Conservation (phyloP, 2,888 invertebrate species). For the Drosophila buzzatii region DNA sequence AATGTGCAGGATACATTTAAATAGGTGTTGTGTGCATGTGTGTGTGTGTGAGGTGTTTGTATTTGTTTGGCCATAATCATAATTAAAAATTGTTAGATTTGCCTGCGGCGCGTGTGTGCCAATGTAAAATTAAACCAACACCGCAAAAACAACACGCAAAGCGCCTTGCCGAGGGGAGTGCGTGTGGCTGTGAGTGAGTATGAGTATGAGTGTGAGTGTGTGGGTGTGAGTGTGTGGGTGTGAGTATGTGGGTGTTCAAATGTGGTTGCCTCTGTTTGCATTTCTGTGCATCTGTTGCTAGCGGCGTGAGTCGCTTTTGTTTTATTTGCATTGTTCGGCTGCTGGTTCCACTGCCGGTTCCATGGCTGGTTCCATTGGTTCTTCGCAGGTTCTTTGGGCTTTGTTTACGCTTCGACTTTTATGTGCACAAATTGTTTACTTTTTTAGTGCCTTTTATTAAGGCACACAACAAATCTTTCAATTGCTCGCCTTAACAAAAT, state of each 20-base stretch:
- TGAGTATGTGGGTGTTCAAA: constrained; percentile 8
- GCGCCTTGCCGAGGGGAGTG: constrained; percentile 46
- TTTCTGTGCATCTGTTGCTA: constrained; percentile 64
- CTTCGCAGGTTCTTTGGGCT: constrained; percentile 19
- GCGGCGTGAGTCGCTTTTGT: constrained; percentile 62
- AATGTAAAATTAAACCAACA: constrained; percentile 54
- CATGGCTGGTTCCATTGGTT: constrained; percentile 24
- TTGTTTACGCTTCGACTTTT: constrained; percentile 69
- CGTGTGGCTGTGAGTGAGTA: neutral
- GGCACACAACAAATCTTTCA: constrained; percentile 22
- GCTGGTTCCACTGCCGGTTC: constrained; percentile 44
- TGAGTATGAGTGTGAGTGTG: neutral
- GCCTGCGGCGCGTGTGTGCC: constrained; percentile 7
- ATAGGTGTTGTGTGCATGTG: neutral
- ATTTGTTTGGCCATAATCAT: constrained; percentile 68
- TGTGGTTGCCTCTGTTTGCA: constrained; percentile 41
- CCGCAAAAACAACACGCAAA: constrained; percentile 42
- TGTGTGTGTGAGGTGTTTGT: constrained; percentile 17
- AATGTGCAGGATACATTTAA: constrained; percentile 41
- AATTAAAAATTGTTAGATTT: constrained; percentile 67
- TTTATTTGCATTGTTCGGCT: constrained; percentile 74
- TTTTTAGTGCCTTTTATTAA: constrained; percentile 77
- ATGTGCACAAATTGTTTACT: constrained; percentile 74
- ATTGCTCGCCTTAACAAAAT: neutral
- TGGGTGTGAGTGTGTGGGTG: neutral